Percentiles rank a stretch among this genome's conserved stretches.
phyloP scores from a whole-genome alignment of 2,888 invertebrate genomes.

The Hypomecis atomaria region DNA sequence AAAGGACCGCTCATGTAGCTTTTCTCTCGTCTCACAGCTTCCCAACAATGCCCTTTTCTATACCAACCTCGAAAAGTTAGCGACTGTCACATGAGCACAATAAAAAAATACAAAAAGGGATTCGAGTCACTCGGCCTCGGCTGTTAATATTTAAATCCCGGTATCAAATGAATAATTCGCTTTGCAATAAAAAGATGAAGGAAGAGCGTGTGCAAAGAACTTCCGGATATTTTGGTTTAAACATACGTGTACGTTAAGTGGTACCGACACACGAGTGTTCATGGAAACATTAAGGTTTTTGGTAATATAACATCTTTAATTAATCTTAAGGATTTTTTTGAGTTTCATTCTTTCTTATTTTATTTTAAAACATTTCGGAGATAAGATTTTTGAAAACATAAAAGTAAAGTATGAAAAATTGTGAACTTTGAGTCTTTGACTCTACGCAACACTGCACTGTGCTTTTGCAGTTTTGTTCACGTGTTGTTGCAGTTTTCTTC shows the following conservation, averaged over 20 bases:
- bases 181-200: slow-evolving; percentile 19
- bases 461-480: too few relatives aligned
- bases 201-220: not conserved
- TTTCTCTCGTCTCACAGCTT: slow-evolving; percentile 57
- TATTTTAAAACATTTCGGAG: too few relatives aligned
- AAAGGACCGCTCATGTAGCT: slow-evolving; percentile 67
- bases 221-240: not conserved
- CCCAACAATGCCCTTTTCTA: slow-evolving; percentile 62
- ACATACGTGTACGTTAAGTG: not conserved
- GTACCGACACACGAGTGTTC: not conserved
- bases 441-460: too few relatives aligned
- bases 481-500: too few relatives aligned
- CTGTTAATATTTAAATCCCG: slow-evolving; percentile 32
- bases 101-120: slow-evolving; percentile 43
- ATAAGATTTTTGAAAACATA: too few relatives aligned
- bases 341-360: too few relatives aligned
- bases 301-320: too few relatives aligned
- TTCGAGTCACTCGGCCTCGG: slow-evolving; percentile 25
- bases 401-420: too few relatives aligned
- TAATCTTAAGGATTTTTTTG: too few relatives aligned
- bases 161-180: slow-evolving; percentile 34
- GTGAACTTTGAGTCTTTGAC: too few relatives aligned
- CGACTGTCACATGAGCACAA: slow-evolving; percentile 43
- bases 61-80: slow-evolving; percentile 58
- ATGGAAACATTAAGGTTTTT: not conserved